Base-by-base conservation (phyloP, 2,888 invertebrate species). In the Rhabditoides inermis region DNA sequence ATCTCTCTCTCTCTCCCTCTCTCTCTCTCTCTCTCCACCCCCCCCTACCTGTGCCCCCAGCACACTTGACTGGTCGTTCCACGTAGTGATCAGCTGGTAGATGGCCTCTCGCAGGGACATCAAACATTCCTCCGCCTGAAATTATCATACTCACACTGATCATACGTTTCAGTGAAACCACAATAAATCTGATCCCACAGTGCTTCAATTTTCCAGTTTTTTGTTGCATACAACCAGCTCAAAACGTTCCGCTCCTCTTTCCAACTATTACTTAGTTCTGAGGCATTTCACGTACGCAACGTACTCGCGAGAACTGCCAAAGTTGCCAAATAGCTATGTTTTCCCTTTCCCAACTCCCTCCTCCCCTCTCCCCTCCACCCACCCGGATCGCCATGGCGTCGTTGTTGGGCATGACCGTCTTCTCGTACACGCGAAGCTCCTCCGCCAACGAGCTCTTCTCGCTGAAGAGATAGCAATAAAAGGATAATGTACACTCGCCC, bases 41-140 rank as follows among this genome's bases (percentile, higher is more conserved):
- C 5, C n/a, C n/a, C n/a, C n/a, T n/a, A n/a, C n/a, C n/a, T n/a
- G n/a, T n/a, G 59, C 56, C 2, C 53, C 50, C 35, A 60, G 41
- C 12, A 42, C 53, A 10, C 32, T 35, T 12, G 55, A 55, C 44
- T 62, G 62, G 27, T 65, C 64, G 50, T 71, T 70, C 71, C 71
- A 71, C 23, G 60, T 39, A 7, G 51, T 46, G 4, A 71, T 60
- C 42, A 70, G 49, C 3, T 55, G 45, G 53, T 62, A 59, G 6
- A 68, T 58, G 15, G 58, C 62, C 41, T 69, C 65, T 28, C 70
- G 62, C 10, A 65, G 53, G 36, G 63, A 55, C 51, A 63, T 65
- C 45, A 64, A 53, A 7, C 58, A 57, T 20, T 64, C 64, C 23
- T 58, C 57, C 0, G 63, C 58, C 53, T 70, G 40, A 15, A 45